Conservation (phyloP, 2,113 vertebrate species). For the Crotalus viridis region DNA sequence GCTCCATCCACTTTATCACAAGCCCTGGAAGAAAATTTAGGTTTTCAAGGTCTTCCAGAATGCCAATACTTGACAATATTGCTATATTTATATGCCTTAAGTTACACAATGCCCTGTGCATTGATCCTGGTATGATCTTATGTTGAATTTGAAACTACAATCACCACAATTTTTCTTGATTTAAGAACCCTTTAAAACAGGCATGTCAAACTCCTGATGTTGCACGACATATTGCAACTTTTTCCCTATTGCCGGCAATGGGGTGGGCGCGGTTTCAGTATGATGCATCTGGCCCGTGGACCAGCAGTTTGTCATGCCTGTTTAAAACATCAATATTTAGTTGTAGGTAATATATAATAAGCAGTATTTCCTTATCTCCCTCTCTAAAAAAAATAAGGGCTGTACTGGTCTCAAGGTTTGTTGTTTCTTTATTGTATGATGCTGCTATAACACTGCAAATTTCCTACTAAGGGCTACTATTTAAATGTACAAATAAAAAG, state of each 20-base stretch:
- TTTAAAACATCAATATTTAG: not conserved
- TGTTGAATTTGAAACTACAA: not conserved
- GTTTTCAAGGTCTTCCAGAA: not conserved
- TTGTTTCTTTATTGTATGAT: conserved; percentile 16
- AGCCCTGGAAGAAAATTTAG: not conserved
- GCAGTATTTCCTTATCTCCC: not conserved
- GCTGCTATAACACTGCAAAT: conserved; percentile 24
- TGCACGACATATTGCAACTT: too few relatives aligned
- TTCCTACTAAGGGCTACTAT: conserved; percentile 42
- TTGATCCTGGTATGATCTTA: not conserved
- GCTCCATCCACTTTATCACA: not conserved
- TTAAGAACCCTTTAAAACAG: not conserved
- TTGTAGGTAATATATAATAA: not conserved
- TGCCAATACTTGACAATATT: not conserved
- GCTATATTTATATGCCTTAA: not conserved
- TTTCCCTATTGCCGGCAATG: too few relatives aligned
- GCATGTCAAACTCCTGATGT: too few relatives aligned
- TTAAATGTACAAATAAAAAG: conserved; percentile 39
- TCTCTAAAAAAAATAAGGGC: conserved; percentile 2
- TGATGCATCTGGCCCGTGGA: too few relatives aligned
- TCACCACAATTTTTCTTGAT: not conserved
- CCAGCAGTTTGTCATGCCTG: too few relatives aligned
- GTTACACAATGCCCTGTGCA: not conserved
- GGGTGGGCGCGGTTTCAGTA: too few relatives aligned
- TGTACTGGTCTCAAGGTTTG: conserved; percentile 3